Evolutionary conservation across 2,113 vertebrate genomes (phyloP), one percentile per base, ranked within the genome.

Genomic region (Halcyon senegalensis): DNA sequence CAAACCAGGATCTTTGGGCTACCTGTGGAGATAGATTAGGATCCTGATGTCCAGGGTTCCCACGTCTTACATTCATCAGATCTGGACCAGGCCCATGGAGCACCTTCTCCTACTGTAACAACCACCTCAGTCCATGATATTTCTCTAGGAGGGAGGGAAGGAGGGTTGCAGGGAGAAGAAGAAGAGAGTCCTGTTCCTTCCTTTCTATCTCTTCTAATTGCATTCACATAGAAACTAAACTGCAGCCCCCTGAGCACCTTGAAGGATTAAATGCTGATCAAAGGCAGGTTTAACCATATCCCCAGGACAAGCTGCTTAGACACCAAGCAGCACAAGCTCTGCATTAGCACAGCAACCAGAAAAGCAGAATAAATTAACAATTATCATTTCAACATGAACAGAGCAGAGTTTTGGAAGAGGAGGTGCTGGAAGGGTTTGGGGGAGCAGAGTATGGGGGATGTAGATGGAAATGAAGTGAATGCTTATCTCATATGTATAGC

Each of bases 191-290:
- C 59, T 84, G 24, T 94, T 93, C 72, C 41, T 56, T 82, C 78
- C 74, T 97, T 95, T 94, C 94, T 28, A 44, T 93, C 58, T 92
- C 96, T 95, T 96, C 89, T 98, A 96, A 96, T 96, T 97, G 83
- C 94, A 97, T 98, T 95, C 90, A 97, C 79, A 94, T 31, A 91
- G 95, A 96, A 97, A 85, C 89, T 92, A 96, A 97, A 98, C 86
- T 95, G 70, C 82, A 97, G 78, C 95, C 97, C 97, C 96, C 56
- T 82, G 88, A 97, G 97, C 96, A 95, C 97, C 96, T 95, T 97
- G 94, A 97, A 96, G 97, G 98, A 98, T 98, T 98, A 98, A 98
- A 97, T 96, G 96, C 95, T 98, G 98, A 98, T 99, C 98, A 98
- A 98, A 98, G 98, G 94, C 96, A 98, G 96, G 97, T 98, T 98